phyloP scores from a whole-genome alignment of 2,797 vertebrate species.

The Helostoma temminkii region DNA sequence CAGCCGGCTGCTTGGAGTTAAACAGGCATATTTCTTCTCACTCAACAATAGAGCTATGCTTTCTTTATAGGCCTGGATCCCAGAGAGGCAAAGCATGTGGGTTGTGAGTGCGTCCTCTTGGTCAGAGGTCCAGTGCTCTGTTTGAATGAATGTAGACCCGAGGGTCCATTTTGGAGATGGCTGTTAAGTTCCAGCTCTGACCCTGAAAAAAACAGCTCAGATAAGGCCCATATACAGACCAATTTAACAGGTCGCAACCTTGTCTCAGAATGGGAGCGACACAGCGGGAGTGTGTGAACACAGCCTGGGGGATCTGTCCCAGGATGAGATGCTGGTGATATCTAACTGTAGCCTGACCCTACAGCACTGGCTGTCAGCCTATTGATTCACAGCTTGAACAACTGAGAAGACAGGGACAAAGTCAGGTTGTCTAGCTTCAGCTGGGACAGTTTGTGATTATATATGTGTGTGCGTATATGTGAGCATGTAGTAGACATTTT shows the following conservation, averaged over 20 bases:
- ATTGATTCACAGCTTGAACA: slow-evolving; percentile 71
- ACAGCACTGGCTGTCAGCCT: slow-evolving; percentile 67
- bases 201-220: slow-evolving; percentile 68
- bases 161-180: slow-evolving; percentile 64
- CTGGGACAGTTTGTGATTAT: slow-evolving; percentile 46
- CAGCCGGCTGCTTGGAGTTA: slow-evolving; percentile 48
- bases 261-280: slow-evolving; percentile 67
- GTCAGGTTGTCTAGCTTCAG: slow-evolving; percentile 43
- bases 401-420: slow-evolving; percentile 59
- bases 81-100: slow-evolving; percentile 36
- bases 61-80: slow-evolving; percentile 31
- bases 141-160: slow-evolving; percentile 56
- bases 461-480: slow-evolving; percentile 21
- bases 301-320: slow-evolving; percentile 71
- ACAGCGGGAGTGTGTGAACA: slow-evolving; percentile 65
- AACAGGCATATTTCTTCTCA: slow-evolving; percentile 37
- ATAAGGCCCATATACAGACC: slow-evolving; percentile 67
- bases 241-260: slow-evolving; percentile 77
- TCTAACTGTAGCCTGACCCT: slow-evolving; percentile 63
- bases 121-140: slow-evolving; percentile 51
- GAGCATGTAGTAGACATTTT: slow-evolving; percentile 31
- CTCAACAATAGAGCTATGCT: slow-evolving; percentile 33
- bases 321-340: slow-evolving; percentile 72
- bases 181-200: slow-evolving; percentile 60
- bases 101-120: slow-evolving; percentile 22